Evolutionary conservation across 2,888 invertebrate species (phyloP).

Genomic region (Drosophila niveifrons): DNA sequence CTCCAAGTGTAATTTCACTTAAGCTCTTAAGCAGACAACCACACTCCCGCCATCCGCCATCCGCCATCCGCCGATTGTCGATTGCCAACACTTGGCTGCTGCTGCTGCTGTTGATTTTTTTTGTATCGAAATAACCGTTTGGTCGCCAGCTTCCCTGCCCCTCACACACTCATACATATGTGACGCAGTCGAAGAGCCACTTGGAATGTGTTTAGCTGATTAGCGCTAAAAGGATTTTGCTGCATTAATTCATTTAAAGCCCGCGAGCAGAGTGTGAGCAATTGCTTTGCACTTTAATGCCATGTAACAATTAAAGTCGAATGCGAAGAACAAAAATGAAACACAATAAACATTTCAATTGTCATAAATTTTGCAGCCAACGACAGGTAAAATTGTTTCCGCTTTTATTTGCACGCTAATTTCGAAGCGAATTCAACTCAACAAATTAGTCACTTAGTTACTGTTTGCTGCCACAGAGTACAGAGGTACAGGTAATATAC

Average conservation of each 20-base stretch:
- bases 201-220: conserved; percentile 69
- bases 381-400: not conserved
- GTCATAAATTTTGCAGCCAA: conserved; percentile 35
- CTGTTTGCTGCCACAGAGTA: not conserved
- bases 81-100: conserved; percentile 20
- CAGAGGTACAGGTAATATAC: not conserved
- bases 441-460: conserved; percentile 38
- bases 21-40: conserved; percentile 76
- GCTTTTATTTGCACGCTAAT: conserved; percentile 38
- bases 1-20: conserved; percentile 80
- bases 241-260: conserved; percentile 18
- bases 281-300: not conserved
- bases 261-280: not conserved
- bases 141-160: not conserved
- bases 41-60: not conserved
- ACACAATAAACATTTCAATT: conserved; percentile 46
- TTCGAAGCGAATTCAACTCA: conserved; percentile 40
- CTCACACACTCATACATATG: conserved; percentile 44
- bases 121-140: conserved; percentile 54
- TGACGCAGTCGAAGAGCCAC: conserved; percentile 26
- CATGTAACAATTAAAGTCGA: conserved; percentile 33
- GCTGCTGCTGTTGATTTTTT: conserved; percentile 23
- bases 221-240: conserved; percentile 76
- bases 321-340: not conserved
- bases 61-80: not conserved